Evolutionary conservation across 2,113 vertebrate genomes (phyloP), one percentile per base, ranked within the genome.

Genomic region (Lipophrys pholis): DNA sequence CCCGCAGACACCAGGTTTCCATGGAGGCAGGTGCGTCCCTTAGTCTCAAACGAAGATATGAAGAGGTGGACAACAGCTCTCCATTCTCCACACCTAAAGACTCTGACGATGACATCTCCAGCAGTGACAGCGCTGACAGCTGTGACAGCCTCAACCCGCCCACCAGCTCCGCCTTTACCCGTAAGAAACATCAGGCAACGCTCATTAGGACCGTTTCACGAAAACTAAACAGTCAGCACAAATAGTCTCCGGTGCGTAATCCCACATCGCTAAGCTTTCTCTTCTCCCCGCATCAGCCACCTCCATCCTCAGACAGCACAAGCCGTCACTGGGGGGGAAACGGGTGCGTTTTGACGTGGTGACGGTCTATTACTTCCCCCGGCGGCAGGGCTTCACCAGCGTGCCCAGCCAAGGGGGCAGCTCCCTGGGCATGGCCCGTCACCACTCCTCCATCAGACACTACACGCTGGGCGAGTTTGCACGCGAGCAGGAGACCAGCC

Each of bases 381-480:
- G 97, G 36, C 95, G 95, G 61, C 97, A 99, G 91, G 97, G 97
- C n/a, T 99, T 99, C 90, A 99, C 97, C 87, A 99, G 97, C 3
- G 97, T 99, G 74, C 97, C 97, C 91, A 99, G 97, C 88, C 97
- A 99, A 36, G 97, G 97, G 0, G 97, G 97, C 76, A 99, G 97
- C 91, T 98, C 97, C 7, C 92, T 99, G 90, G 97, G 97, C 80
- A 99, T 99, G 97, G 97, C 97, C 7, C 95, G 94, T 0, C 95
- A 95, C 72, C 97, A 99, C 91, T 97, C 94, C 84, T 95, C 95
- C 14, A 95, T 97, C 30, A 94, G 95, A 36, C 94, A 92, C 87
- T 99, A 98, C 94, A 98, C 97, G 0, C 95, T 99, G 72, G 94
- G 97, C 11, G 97, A 99, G 90, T 99, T 98, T n/a, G 97, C 97